Evolutionary conservation across 2,797 vertebrate genomes (phyloP).

Genomic region (Miichthys miiuy): DNA sequence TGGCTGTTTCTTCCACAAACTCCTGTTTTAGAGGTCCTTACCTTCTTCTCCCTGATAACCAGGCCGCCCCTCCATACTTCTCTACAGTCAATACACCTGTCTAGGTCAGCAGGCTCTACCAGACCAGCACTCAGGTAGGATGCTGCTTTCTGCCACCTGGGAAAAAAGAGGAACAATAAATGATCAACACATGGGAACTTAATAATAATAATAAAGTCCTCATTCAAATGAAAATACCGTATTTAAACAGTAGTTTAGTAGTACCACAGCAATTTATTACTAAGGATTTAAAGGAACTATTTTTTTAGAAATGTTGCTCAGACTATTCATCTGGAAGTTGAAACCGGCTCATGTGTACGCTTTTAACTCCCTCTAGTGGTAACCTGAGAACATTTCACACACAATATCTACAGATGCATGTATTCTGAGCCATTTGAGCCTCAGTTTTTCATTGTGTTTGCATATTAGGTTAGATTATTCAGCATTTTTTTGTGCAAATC

Average conservation of each 20-base stretch:
- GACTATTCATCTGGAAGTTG: background rate
- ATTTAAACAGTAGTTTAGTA: background rate
- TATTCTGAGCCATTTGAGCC: background rate
- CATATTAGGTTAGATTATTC: background rate
- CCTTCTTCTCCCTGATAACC: conserved; percentile 81
- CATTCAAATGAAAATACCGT: background rate
- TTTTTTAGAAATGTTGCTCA: background rate
- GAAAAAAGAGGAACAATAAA: background rate
- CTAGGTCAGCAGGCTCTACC: conserved; percentile 52
- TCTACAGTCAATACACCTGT: conserved; percentile 51
- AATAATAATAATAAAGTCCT: background rate
- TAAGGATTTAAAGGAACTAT: background rate
- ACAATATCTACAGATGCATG: background rate
- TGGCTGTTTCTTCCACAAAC: background rate
- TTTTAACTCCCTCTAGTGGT: conserved; percentile 69
- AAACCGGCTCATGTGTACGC: conserved; percentile 29
- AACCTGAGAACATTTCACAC: background rate
- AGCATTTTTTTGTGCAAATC: background rate
- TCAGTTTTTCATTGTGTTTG: background rate
- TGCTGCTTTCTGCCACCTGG: conserved; percentile 77
- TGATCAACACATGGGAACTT: background rate
- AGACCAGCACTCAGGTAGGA: conserved; percentile 68
- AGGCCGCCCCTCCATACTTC: conserved; percentile 79
- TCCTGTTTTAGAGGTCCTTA: conserved; percentile 34
- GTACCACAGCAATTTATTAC: background rate